Evolutionary conservation across 1,140 invertebrate genomes (phyloP), one percentile per base, ranked within the genome.

Genomic region (Aphaenogaster ashmeadi): DNA sequence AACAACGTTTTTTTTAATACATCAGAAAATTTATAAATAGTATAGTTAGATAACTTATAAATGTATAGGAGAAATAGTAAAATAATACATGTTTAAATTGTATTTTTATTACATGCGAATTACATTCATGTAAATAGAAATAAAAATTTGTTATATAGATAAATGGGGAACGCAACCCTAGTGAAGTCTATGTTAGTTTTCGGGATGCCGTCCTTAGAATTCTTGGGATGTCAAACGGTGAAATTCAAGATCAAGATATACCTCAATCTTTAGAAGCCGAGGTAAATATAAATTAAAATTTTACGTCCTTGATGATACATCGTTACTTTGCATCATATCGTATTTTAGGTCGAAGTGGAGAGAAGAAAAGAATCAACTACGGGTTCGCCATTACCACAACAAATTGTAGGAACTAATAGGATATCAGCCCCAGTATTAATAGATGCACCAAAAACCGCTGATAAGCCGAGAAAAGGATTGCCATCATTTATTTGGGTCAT

Each of bases 121-220:
- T 69, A 69, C 2, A 18, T 36, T 58, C 5, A 41, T 9, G n/a
- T 47, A 66, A 64, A 64, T 52, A 11, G 1, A 33, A 64, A 64
- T 66, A 36, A 66, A 66, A 79, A 38, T 71, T 56, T 56, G 21
- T 5, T 36, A 7, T 21, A 36, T 91, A 98, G 98, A 96, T 98
- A 2, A 98, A 98, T 91, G 98, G 98, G 3, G 98, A 98, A 95
- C 94, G 98, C 67, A 97, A 98, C 90, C 98, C 98, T 13, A 96
- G 96, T 18, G 98, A 98, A 90, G 98, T 98, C 33, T 98, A 98
- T 93, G 96, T 96, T 87, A 98, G 98, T 93, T 98, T 98, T 94
- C 96, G 97, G 21, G 96, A 97, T 38, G 97, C 97, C 0, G 96
- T 98, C 8, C 96, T 98, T 75, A 96, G 96, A 91, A 97, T 98